Evolutionary conservation across 2,113 vertebrate genomes (phyloP), one percentile per base, ranked within the genome.

Genomic region (Nothobranchius furzeri): DNA sequence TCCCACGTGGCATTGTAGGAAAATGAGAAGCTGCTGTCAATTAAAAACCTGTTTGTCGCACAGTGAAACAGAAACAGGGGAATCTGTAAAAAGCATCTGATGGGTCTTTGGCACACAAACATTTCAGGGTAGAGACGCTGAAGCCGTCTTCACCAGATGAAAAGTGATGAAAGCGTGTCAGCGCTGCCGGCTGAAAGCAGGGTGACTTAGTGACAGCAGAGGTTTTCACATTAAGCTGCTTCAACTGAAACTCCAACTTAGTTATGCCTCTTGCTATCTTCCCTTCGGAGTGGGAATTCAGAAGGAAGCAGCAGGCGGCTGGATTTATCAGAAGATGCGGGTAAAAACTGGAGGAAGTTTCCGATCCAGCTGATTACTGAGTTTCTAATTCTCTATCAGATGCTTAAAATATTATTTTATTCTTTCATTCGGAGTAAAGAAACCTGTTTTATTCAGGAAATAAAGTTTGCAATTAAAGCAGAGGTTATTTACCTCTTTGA

Each of bases 21-120:
- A 60, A 75, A 52, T 62, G 43, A 53, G 70, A 61, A 64, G 57
- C 59, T 57, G 60, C 68, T 71, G 83, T 87, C 77, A 78, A 62
- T 79, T 84, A 71, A 73, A 81, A 84, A 75, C 55, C 70, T 53
- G 24, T 40, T 4, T 6, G 37, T 9, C 37, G 4, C 17, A 36
- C 60, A 43, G 58, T 36, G 52, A 43, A 37, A 47, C 49, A 55
- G 64, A 58, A 57, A 37, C 58, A 35, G 54, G 4, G 48, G 51
- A 73, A 58, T 78, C 64, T 68, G 52, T 58, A 70, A 59, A 70
- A 65, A 75, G 61, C 3, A 36, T 62, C 61, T 88, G 85, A 90
- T 91, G 90, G 87, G 85, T 79, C 72, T 77, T 76, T 73, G 82
- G 68, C 79, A 7, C 37, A 40, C 37, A 40, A 40, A 40, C 6